Base-by-base conservation (phyloP, 2,113 vertebrate species). In the Mus spicilegus region DNA sequence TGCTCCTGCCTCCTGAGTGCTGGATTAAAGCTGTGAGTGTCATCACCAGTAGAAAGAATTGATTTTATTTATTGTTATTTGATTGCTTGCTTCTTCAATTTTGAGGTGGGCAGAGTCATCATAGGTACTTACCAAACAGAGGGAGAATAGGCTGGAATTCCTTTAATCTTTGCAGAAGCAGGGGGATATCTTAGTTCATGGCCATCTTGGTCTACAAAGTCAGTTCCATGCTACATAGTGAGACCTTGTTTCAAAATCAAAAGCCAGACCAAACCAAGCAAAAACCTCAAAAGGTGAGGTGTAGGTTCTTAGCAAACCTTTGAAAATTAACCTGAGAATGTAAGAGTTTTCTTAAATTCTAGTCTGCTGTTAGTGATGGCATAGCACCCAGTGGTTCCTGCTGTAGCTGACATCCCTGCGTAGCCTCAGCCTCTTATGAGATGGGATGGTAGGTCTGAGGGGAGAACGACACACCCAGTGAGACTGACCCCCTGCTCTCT, bases 31-130 rank as follows among this genome's bases (percentile, higher is more conserved):
- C 17, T 22, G 0, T 69, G 63, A 7, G 19, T 20, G 19, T 20
- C 6, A 51, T 33, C 16, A 49, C 24, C 10, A 17, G 17, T 26
- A 19, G n/a, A 85, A 63, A 51, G 14, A 88, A 17, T 61, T 73
- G 42, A n/a, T 67, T 96, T 90, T 95, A 17, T 67, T 72, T 70
- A 54, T 80, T 94, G 67, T 70, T n/a, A 65, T 46, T 51, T 24
- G 56, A 12, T 24, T 87, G 46, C 89, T 84, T 72, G n/a, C 87
- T 86, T 73, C 42, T 92, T 72, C 72, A 92, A n/a, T 88, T 92
- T 95, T 67, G 67, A 94, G 28, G 54, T 95, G 84, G 54, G 42
- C 36, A 33, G 30, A 51, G 30, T n/a, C 65, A 70, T 67, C 42
- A 12, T 51, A 14, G 33, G 46, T 49, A 26, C 33, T 70, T n/a